Evolutionary conservation across 2,113 vertebrate genomes (phyloP).

Genomic region (Microcebus murinus): DNA sequence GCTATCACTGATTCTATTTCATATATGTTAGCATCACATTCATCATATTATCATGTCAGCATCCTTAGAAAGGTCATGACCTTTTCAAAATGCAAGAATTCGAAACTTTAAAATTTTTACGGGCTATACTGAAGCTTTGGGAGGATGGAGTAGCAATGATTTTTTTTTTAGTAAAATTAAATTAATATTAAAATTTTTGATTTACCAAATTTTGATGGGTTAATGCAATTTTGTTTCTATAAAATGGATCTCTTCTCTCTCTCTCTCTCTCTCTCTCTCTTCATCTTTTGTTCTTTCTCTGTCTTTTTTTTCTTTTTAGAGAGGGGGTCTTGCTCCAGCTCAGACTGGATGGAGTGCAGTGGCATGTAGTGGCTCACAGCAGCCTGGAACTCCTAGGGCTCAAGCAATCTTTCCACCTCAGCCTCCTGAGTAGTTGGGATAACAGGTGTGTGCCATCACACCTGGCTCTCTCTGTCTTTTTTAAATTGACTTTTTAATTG

Average conservation of each 20-base stretch:
- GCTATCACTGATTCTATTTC: background rate
- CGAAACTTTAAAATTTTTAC: background rate
- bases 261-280: background rate
- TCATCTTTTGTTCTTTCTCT: background rate
- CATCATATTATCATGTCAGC: background rate
- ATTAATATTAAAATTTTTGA: background rate
- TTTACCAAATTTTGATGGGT: background rate
- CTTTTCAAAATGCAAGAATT: background rate
- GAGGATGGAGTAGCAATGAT: background rate
- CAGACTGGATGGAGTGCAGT: too few relatives aligned
- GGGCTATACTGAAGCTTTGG: background rate
- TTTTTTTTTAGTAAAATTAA: background rate
- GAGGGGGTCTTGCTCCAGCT: too few relatives aligned
- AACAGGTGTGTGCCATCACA: too few relatives aligned
- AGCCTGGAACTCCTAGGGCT: too few relatives aligned
- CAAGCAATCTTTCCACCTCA: too few relatives aligned
- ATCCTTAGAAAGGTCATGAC: background rate
- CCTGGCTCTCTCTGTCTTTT: too few relatives aligned
- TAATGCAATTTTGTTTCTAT: background rate
- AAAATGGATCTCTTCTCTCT: background rate
- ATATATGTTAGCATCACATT: background rate
- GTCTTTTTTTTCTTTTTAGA: background rate
- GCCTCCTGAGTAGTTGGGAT: too few relatives aligned
- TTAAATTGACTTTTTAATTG: background rate
- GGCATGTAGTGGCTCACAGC: too few relatives aligned